Evolutionary conservation across 2,113 vertebrate genomes (phyloP).

Genomic region (Pteropus alecto): DNA sequence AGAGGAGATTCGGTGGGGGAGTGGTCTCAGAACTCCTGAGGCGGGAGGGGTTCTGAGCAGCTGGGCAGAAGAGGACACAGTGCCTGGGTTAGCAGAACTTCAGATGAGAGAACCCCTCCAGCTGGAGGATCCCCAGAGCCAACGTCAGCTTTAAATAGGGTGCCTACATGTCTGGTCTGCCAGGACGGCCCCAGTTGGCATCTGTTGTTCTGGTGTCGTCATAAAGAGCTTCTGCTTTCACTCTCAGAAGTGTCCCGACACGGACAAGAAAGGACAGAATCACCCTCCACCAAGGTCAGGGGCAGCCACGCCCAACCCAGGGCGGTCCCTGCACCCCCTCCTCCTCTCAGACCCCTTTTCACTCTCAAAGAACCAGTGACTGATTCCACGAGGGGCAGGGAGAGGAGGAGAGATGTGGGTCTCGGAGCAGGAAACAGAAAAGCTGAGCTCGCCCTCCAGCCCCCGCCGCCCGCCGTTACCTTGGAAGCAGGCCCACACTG

Average conservation of each 20-base stretch:
- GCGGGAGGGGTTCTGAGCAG: background rate
- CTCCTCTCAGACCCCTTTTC: background rate
- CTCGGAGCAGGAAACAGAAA: background rate
- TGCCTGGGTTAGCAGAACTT: background rate
- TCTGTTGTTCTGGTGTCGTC: background rate
- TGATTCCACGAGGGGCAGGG: background rate
- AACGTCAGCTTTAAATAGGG: background rate
- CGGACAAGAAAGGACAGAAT: background rate
- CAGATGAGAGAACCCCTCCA: background rate
- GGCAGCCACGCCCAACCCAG: background rate
- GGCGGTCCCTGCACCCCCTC: background rate
- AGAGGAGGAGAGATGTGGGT: background rate
- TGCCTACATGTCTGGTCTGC: background rate
- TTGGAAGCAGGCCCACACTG: background rate
- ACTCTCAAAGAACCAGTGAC: background rate
- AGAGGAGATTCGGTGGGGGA: background rate
- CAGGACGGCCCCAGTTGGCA: background rate
- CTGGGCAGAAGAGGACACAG: accelerated
- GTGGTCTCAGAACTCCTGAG: background rate
- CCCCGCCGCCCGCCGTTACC: background rate
- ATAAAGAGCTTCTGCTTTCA: background rate
- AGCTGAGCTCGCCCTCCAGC: accelerated
- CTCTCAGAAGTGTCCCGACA: background rate
- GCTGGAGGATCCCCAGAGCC: background rate
- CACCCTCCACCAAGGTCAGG: background rate